phyloP scores from a whole-genome alignment of 2,113 vertebrate species.

The chimpanzee (Pan troglodytes) region NHGRI_mPanTro3-v2.1_pri NC_072410.2:74175001-74175500 shows the following conservation, averaged over 20 bases:
- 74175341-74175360: neutral
- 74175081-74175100: neutral
- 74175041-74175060: neutral
- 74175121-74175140: neutral
- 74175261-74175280: conserved; percentile 16
- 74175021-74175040: neutral
- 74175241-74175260: neutral
- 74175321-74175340: neutral
- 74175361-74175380: neutral
- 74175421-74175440: no score
- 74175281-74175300: neutral
- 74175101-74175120: neutral
- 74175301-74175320: neutral
- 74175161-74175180: neutral
- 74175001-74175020: neutral
- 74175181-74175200: neutral
- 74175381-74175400: neutral
- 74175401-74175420: no score
- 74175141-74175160: neutral
- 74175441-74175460: no score
- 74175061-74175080: neutral
- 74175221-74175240: neutral
- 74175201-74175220: neutral
- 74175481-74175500: no score
- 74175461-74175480: no score